Percentiles rank a stretch among this genome's conserved stretches.
Conservation (phyloP, 1,140 invertebrate species). For the Caenorhabditis inopinata region DNA sequence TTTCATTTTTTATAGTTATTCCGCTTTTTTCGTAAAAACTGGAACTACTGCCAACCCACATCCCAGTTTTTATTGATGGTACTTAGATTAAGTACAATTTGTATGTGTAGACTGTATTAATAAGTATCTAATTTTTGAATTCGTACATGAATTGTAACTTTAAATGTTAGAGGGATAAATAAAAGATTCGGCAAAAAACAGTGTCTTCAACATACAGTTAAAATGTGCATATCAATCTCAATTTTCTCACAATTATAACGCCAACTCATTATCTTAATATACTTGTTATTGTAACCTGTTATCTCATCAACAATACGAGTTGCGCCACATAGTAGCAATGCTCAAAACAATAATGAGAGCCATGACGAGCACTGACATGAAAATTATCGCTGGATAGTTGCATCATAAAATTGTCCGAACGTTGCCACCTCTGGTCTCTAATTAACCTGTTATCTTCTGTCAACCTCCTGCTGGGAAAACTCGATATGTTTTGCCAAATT, state of each 20-base stretch:
- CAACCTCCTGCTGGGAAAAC: conserved; percentile 1
- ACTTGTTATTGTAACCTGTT: not conserved
- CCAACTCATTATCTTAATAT: not conserved
- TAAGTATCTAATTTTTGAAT: too few relatives aligned
- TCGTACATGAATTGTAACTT: too few relatives aligned
- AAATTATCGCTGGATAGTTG: not conserved
- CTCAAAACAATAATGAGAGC: conserved; percentile 12
- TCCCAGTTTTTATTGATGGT: not conserved
- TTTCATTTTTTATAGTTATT: not conserved
- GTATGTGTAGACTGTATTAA: too few relatives aligned
- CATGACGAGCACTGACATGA: conserved; percentile 15
- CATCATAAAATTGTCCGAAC: not conserved
- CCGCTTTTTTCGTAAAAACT: not conserved
- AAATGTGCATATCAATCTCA: not conserved
- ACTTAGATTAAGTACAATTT: too few relatives aligned
- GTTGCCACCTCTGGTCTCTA: not conserved
- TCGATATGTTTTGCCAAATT: not conserved
- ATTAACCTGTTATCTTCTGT: conserved; percentile 23
- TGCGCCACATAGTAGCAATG: not conserved
- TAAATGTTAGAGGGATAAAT: too few relatives aligned
- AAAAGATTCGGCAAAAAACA: too few relatives aligned
- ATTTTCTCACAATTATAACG: conserved; percentile 6
- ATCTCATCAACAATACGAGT: conserved; percentile 22
- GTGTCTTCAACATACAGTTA: too few relatives aligned
- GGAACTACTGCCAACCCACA: not conserved